Evolutionary conservation across 1,140 invertebrate genomes (phyloP), one percentile per base, ranked within the genome.

Genomic region (Sycobia sp.): DNA sequence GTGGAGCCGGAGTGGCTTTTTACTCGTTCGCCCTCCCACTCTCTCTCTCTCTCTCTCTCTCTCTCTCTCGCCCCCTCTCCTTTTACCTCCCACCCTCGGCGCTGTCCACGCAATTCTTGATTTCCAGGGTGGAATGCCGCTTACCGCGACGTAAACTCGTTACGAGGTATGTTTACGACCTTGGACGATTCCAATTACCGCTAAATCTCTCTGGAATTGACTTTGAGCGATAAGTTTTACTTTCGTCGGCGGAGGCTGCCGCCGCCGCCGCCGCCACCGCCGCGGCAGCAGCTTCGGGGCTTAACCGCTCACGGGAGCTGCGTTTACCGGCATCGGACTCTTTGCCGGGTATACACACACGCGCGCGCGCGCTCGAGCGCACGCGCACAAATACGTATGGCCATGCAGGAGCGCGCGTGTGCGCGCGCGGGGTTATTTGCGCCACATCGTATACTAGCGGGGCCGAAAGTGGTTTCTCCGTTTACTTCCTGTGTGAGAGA

Each of bases 61-160:
- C 46, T n/a, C n/a, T n/a, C n/a, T n/a, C n/a, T n/a, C n/a, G n/a
- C n/a, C n/a, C n/a, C n/a, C n/a, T n/a, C n/a, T n/a, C 27, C 9
- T 13, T 13, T 11, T 20, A 2, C 29, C 23, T 55, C 51, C 34
- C 14, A 7, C 27, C 29, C 29, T 32, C 29, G 29, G 29, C 18
- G 32, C 43, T 63, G 62, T 60, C 60, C 58, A 25, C 65, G 18
- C 51, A 46, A 57, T 56, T 63, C 44, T 50, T 56, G 62, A 64
- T 60, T 65, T 66, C 62, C 62, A 69, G 67, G 65, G 62, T 49
- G 56, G 63, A 66, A 65, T 65, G 69, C 63, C 67, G 70, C 64
- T 67, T 62, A 63, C 65, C 63, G 41, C 46, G 53, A 58, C 55
- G 55, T 43, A 65, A 65, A 65, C 63, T 65, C 63, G 57, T 65